Base-by-base conservation (phyloP, 2,888 invertebrate genomes). In the Coronaproctus castanopsis region DNA sequence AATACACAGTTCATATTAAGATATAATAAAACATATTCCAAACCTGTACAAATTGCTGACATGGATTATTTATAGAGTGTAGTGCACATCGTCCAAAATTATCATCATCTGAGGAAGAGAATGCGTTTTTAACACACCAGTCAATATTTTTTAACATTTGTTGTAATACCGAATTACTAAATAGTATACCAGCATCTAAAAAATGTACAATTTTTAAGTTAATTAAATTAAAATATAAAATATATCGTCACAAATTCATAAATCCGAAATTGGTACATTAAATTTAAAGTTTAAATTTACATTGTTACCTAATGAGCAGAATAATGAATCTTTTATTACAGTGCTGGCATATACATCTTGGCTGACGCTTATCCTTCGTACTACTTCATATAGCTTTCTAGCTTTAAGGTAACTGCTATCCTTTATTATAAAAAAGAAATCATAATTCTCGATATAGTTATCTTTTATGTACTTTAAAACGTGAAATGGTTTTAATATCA, bases 391-490 rank as follows among this genome's bases (percentile, higher is more conserved):
- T 55, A 96, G 73, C 58, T 79, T 80, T 54, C 85, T 79, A 0
- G 85, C 85, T 71, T 93, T 87, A 57, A 96, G 78, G 70, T 86
- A 96, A 1, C 85, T 83, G 5, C 78, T 78, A 72, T 96, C 96
- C 52, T 86, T 83, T 54, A 87, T 80, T 56, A 97, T 75, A 70
- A 89, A 85, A 74, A 92, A 95, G 75, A 87, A 96, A 72, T 96
- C 92, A 72, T 85, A 96, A 66, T 86, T 87, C 67, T 92, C 85
- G 48, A 86, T 74, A 73, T 85, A 90, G 70, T 89, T 89, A 67
- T 92, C 91, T 0, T 83, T 82, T 14, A 95, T 81, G 70, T 92
- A 93, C 70, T 90, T 90, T 53, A 95, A 76, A 21, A 87, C 82
- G 69, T 90, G 89, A 71, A 92, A 87, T 0, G 90, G 88, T 65